Evolutionary conservation across 2,888 invertebrate genomes (phyloP).

Genomic region (Ypsolopha scabrella): DNA sequence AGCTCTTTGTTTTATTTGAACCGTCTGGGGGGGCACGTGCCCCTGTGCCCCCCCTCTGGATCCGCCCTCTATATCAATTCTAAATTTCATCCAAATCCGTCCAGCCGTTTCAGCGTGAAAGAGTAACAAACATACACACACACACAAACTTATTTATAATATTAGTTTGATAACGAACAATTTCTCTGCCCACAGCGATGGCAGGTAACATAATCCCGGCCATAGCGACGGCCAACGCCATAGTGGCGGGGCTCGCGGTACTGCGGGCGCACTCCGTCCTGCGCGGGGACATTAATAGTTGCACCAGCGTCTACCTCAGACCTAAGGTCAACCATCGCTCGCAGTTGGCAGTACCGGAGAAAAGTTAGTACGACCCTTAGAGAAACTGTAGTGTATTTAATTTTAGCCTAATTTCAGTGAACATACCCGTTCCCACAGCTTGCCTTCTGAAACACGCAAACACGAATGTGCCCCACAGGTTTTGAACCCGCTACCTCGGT

Average conservation of each 20-base stretch:
- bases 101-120: no score
- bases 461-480: no score
- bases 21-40: no score
- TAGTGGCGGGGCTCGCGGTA: constrained; percentile 96
- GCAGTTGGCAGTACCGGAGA: constrained; percentile 80
- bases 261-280: constrained; percentile 87
- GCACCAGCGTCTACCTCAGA: constrained; percentile 83
- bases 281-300: constrained; percentile 72
- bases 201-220: constrained; percentile 99
- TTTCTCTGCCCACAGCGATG: constrained; percentile 77
- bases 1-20: no score
- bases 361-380: constrained; percentile 36
- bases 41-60: no score
- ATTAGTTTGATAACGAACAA: background rate
- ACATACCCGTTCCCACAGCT: no score
- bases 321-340: constrained; percentile 80
- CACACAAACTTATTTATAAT: no score
- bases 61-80: no score
- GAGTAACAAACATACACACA: no score
- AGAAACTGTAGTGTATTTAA: background rate
- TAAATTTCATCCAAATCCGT: no score
- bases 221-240: constrained; percentile 98
- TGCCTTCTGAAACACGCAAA: no score
- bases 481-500: no score
- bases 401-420: background rate